phyloP scores from a whole-genome alignment of 2,888 invertebrate genomes.

The Agrilus cyanescens region DNA sequence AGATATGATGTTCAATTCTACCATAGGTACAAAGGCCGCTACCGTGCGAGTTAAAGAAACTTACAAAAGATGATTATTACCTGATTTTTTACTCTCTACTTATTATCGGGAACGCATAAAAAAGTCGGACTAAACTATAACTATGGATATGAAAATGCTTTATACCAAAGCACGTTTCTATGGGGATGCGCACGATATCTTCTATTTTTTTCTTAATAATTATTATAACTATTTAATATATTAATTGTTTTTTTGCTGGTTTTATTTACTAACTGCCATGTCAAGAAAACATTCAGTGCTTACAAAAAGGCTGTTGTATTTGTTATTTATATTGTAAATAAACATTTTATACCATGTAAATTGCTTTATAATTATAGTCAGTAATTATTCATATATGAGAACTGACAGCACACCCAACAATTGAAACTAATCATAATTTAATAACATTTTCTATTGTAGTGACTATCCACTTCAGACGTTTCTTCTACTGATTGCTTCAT shows the following conservation, averaged over 20 bases:
- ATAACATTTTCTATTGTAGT: conserved; percentile 36
- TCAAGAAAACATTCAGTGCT: background rate
- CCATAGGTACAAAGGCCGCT: conserved; percentile 25
- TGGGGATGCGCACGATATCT: no score
- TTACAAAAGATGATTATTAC: conserved; percentile 20
- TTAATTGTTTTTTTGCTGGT: no score
- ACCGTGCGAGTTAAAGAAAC: background rate
- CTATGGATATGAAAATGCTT: no score
- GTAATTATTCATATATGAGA: conserved; percentile 25
- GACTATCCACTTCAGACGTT: conserved; percentile 68
- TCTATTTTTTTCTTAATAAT: no score
- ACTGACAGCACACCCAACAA: conserved; percentile 26
- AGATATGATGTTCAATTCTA: conserved; percentile 61
- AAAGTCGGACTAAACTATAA: conserved; percentile 5
- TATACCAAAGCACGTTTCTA: no score
- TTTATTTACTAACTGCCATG: background rate
- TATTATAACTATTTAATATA: no score
- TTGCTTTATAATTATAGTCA: no score
- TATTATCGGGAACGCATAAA: conserved; percentile 17
- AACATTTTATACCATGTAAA: no score
- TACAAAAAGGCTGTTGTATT: background rate
- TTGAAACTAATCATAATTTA: conserved; percentile 1
- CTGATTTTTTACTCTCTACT: conserved; percentile 10
- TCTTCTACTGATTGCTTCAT: conserved; percentile 74
- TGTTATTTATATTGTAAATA: background rate